Evolutionary conservation across 2,888 invertebrate genomes (phyloP), one percentile per base, ranked within the genome.

Genomic region (Congeria kusceri): DNA sequence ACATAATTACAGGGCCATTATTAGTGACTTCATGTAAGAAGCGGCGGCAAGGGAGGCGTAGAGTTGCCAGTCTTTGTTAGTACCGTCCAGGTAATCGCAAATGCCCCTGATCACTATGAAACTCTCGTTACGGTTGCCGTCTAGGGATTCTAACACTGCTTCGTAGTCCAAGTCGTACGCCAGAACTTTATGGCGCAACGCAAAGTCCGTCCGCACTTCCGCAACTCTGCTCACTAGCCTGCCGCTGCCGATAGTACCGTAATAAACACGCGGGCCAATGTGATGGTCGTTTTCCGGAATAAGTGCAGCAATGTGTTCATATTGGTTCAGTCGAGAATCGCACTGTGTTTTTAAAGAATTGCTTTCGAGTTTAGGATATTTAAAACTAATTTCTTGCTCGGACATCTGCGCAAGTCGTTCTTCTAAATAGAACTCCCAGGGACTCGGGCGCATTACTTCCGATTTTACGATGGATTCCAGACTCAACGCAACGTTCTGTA

Each of bases 141-240:
- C 91, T 32, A 93, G 77, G 87, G 98, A 97, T 93, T 98, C 98
- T 68, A 98, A 95, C 27, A 98, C 98, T 1, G 98, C 96, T 93
- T 98, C 98, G 93, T 98, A 97, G 93, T 99, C 99, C 83, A 96
- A 96, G 94, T 99, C 99, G 94, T 97, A 98, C 0, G 98, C 98
- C 49, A 96, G 95, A 0, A 98, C 96, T 0, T 96, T 96, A 87
- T 96, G 96, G 88, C 96, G 96, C 53, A 96, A 95, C 0, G 98
- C 96, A 93, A 99, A 98, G 69, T 97, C 96, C 87, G 97, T 96
- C 69, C 98, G 95, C 65, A 97, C 95, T 80, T 96, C 96, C 87
- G 97, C 97, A 86, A 96, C 96, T 68, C 96, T 95, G 28, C 97
- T 95, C 28, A 98, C 96, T 78, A 96, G 96, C 77, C 97, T 95